A percentile compares a stretch with the other conserved stretches of the same genome.
Evolutionary conservation across 2,888 invertebrate genomes (phyloP).

Genomic region (Oeneis ivallda): DNA sequence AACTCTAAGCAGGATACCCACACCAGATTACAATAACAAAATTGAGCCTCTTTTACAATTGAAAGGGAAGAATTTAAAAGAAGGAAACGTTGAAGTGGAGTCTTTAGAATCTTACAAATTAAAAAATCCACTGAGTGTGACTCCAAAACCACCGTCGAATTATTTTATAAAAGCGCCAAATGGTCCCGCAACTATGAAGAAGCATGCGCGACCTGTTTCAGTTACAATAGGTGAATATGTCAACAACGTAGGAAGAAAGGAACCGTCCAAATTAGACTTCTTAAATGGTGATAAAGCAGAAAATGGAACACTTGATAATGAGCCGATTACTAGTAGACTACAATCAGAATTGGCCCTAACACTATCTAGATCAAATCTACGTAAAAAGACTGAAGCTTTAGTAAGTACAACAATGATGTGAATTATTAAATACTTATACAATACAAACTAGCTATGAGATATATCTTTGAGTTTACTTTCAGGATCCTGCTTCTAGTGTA

Average conservation of each 20-base stretch:
- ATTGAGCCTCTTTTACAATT: slow-evolving; percentile 47
- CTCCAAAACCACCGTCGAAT: slow-evolving; percentile 85
- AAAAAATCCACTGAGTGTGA: slow-evolving; percentile 83
- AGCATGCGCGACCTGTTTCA: slow-evolving; percentile 83
- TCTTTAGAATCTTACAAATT: slow-evolving; percentile 88
- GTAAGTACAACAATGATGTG: slow-evolving; percentile 62
- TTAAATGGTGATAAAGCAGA: slow-evolving; percentile 75
- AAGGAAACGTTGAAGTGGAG: slow-evolving; percentile 87
- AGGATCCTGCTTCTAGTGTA: slow-evolving; percentile 55
- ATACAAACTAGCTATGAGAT: background rate
- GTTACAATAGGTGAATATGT: slow-evolving; percentile 88
- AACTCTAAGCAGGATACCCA: slow-evolving; percentile 64
- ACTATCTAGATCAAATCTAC: slow-evolving; percentile 88
- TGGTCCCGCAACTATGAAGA: slow-evolving; percentile 81
- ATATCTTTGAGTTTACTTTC: slow-evolving; percentile 52
- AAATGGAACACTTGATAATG: slow-evolving; percentile 64
- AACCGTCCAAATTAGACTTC: slow-evolving; percentile 88
- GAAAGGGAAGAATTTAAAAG: slow-evolving; percentile 57
- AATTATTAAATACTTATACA: background rate
- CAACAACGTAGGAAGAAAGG: slow-evolving; percentile 78
- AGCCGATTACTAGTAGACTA: slow-evolving; percentile 84
- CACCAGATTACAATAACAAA: slow-evolving; percentile 68
- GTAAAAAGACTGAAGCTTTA: slow-evolving; percentile 86
- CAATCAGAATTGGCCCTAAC: slow-evolving; percentile 89
- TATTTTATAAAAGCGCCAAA: slow-evolving; percentile 84